Evolutionary conservation across 2,113 vertebrate species (phyloP).

Genomic region (Colaptes auratus): DNA sequence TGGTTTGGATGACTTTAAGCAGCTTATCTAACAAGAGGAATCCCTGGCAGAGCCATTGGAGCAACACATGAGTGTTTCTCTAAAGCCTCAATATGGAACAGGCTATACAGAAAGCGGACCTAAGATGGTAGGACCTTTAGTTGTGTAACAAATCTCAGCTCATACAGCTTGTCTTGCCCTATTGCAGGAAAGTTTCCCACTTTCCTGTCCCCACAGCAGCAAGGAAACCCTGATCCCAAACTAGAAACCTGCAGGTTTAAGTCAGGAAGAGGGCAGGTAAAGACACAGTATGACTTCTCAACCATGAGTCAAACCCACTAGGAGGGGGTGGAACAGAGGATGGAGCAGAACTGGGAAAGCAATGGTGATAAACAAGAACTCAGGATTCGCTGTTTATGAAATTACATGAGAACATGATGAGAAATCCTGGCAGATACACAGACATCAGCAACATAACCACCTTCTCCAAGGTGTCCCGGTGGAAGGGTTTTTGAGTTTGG

Average conservation of each 20-base stretch:
- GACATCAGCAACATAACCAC: background rate
- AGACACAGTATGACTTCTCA: background rate
- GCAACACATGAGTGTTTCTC: background rate
- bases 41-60: background rate
- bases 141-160: background rate
- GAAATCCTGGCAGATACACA: background rate
- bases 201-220: background rate
- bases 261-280: background rate
- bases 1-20: background rate
- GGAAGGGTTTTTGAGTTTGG: background rate
- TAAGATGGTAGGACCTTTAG: background rate
- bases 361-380: background rate
- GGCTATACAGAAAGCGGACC: background rate
- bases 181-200: background rate
- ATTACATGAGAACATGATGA: background rate
- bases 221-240: background rate
- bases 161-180: background rate
- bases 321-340: background rate
- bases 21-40: background rate
- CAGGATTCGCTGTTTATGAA: background rate
- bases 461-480: background rate
- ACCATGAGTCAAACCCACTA: background rate
- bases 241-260: background rate
- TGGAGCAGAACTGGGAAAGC: background rate
- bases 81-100: background rate